phyloP scores from a whole-genome alignment of 2,113 vertebrate species.

The Lycaon pictus region DNA sequence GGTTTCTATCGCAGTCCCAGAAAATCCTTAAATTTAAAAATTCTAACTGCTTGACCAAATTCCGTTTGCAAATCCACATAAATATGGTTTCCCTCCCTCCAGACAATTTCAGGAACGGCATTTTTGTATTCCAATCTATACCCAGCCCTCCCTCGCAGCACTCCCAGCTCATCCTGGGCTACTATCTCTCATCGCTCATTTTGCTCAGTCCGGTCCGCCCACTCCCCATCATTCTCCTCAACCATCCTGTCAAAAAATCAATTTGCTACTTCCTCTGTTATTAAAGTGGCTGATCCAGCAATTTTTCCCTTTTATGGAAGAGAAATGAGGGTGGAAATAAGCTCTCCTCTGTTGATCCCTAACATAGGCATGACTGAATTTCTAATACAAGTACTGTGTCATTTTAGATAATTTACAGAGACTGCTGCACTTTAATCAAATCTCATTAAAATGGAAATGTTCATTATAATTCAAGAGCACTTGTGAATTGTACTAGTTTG shows the following conservation, averaged over 20 bases:
- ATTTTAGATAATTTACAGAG: constrained; percentile 7
- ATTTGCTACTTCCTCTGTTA: constrained; percentile 50
- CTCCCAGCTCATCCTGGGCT: not conserved
- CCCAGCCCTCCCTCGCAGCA: not conserved
- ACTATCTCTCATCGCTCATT: constrained; percentile 17
- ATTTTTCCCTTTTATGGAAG: constrained; percentile 76
- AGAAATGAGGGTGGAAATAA: constrained; percentile 44
- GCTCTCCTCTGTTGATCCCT: not conserved
- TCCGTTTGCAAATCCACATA: not conserved
- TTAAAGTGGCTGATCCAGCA: not conserved
- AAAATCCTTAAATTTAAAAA: not conserved
- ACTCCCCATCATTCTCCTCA: constrained; percentile 56
- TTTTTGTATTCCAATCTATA: not conserved
- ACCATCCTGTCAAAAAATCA: constrained; percentile 74
- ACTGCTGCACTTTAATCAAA: not conserved
- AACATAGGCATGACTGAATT: not conserved
- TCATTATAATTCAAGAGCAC: not conserved
- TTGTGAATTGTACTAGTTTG: not conserved
- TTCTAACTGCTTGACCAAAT: not conserved
- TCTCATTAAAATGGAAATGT: constrained; percentile 64
- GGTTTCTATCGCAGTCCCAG: not conserved
- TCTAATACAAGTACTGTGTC: constrained; percentile 21
- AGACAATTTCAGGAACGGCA: not conserved
- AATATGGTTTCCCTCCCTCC: not conserved
- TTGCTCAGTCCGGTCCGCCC: constrained; percentile 59